Percentiles rank a stretch among this genome's conserved stretches.
Conservation (phyloP, 2,888 invertebrate genomes). For the Crematogaster levior region DNA sequence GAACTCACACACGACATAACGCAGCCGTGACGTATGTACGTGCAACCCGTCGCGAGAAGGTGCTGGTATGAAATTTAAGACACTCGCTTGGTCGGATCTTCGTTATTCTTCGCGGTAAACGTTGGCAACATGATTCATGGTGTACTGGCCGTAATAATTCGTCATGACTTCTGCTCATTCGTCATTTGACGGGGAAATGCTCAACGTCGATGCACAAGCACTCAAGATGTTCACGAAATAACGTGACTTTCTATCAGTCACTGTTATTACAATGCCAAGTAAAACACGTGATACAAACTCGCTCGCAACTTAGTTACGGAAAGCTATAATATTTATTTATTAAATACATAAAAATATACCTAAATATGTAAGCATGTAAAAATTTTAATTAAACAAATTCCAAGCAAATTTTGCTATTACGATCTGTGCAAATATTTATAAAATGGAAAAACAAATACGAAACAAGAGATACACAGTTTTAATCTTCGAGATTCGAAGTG, state of each 20-base stretch:
- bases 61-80: conserved; percentile 76
- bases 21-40: conserved; percentile 48
- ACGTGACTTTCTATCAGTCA: conserved; percentile 55
- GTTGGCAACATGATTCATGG: conserved; percentile 75
- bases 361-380: background rate
- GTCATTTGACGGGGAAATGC: conserved; percentile 69
- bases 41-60: conserved; percentile 60
- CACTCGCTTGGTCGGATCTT: conserved; percentile 66
- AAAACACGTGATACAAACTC: background rate
- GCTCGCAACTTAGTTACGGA: background rate
- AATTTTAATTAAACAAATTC: background rate
- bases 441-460: background rate
- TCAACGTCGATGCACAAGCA: conserved; percentile 66
- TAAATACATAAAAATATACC: conserved; percentile 4
- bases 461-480: conserved; percentile 17
- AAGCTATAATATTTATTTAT: background rate
- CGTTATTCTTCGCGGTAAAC: conserved; percentile 69
- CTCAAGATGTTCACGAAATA: conserved; percentile 36
- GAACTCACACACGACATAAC: conserved; percentile 67
- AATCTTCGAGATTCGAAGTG: conserved; percentile 16
- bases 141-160: conserved; percentile 73
- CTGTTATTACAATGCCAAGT: conserved; percentile 6
- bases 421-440: background rate
- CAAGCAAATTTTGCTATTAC: background rate
- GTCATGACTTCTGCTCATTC: conserved; percentile 75